Evolutionary conservation across 2,113 vertebrate species (phyloP).

Genomic region (Phoxinus phoxinus): DNA sequence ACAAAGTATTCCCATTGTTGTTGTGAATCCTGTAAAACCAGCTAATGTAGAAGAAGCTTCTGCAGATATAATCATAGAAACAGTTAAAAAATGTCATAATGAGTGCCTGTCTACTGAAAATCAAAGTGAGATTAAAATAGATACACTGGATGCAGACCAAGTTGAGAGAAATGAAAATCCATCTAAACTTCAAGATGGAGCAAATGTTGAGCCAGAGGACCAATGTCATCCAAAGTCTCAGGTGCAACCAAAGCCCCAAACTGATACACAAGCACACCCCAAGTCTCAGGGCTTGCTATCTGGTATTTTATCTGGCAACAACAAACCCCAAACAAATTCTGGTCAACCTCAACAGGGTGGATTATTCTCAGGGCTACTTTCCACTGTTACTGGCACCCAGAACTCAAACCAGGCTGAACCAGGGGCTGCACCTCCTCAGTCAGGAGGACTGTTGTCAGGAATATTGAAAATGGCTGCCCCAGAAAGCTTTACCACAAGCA

Average conservation of each 20-base stretch:
- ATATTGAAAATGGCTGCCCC: conserved; percentile 69
- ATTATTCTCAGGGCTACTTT: conserved; percentile 76
- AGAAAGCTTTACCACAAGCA: conserved; percentile 61
- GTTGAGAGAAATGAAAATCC: conserved; percentile 17
- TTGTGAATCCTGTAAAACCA: conserved; percentile 47
- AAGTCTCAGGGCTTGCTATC: conserved; percentile 67
- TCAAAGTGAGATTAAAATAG: not conserved
- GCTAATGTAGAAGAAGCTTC: conserved; percentile 22
- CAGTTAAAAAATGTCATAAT: not conserved
- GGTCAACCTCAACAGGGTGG: conserved; percentile 70
- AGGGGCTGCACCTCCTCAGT: conserved; percentile 53
- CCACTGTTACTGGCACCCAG: conserved; percentile 56
- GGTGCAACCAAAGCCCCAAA: conserved; percentile 21
- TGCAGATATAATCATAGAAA: conserved; percentile 1
- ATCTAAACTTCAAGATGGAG: conserved; percentile 33
- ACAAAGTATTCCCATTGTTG: conserved; percentile 51
- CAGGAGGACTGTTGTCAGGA: conserved; percentile 71
- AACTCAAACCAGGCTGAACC: conserved; percentile 64
- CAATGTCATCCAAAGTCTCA: conserved; percentile 25
- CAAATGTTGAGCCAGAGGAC: conserved; percentile 39
- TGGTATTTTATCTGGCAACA: conserved; percentile 61
- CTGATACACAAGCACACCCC: conserved; percentile 53
- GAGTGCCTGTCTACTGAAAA: conserved; percentile 12
- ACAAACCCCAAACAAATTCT: conserved; percentile 57
- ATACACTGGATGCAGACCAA: not conserved